Conservation (phyloP, 2,797 vertebrate species). For the Lacerta viridis region DNA sequence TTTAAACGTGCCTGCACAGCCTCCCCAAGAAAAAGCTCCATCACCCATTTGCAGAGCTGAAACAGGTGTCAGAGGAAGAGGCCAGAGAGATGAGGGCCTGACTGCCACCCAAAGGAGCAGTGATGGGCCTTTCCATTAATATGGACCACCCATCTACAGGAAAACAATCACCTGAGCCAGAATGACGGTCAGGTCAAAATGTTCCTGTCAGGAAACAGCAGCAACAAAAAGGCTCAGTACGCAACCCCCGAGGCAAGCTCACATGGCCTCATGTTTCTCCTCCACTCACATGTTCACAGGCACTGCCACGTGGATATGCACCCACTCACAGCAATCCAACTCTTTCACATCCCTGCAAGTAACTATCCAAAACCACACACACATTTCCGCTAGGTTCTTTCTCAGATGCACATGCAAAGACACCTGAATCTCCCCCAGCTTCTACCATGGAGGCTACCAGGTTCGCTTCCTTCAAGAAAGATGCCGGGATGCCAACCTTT, state of each 20-base stretch:
- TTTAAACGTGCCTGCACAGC: background rate
- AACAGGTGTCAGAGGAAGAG: background rate
- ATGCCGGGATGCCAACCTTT: background rate
- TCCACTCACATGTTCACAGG: background rate
- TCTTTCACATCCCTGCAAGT: background rate
- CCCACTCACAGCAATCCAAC: background rate
- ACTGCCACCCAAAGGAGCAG: background rate
- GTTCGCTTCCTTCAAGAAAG: background rate
- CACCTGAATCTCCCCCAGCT: slow-evolving; percentile 5
- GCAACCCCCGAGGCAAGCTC: background rate
- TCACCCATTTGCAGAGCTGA: background rate
- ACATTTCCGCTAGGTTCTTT: background rate
- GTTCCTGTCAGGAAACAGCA: background rate
- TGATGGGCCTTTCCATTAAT: background rate
- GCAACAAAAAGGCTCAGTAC: background rate
- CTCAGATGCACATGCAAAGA: background rate
- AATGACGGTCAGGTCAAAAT: too few species aligned
- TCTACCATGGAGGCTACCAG: too few species aligned
- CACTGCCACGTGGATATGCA: background rate
- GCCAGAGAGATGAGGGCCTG: background rate
- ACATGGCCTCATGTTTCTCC: background rate
- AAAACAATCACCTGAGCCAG: background rate
- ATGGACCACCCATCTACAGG: background rate
- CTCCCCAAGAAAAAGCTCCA: background rate
- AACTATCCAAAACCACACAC: background rate